Evolutionary conservation across 2,113 vertebrate species (phyloP), one percentile per base, ranked within the genome.

Genomic region (Erythrolamprus reginae): DNA sequence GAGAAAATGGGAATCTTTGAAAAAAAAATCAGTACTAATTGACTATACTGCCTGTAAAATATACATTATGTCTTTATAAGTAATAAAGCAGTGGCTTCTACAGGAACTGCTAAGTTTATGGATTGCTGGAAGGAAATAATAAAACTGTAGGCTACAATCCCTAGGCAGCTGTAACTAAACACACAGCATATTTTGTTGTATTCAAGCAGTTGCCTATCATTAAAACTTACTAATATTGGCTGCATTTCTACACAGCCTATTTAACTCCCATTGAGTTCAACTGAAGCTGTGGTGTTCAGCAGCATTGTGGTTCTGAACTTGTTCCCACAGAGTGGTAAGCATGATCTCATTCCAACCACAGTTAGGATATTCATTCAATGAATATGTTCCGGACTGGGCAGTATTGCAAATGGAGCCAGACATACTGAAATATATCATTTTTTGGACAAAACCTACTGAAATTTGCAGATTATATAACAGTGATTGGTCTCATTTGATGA

Each of bases 21-120:
- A 13, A 52, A 0, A 21, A 0, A 45, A 93, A 93, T 10, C 12
- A 26, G 52, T 0, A 84, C 42, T 93, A 42, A 88, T 19, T 92
- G 93, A 92, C 42, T 3, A 0, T 21, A 85, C 85, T 0, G 0
- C 3, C 91, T 92, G 23, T 10, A 21, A 1, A 55, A 26, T 0
- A 8, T 90, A 1, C 0, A 0, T 10, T 91, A 33, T n/a, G 8
- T 9, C 86, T 82, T 87, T 38, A 87, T 88, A 2, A 45, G 0
- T 26, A 89, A 47, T n/a, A 51, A 3, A 92, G 85, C 93, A 86
- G 83, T 0, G 88, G 95, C 96, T 96, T 92, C 96, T 93, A 94
- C 92, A 93, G 96, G 93, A 94, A 95, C 89, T 90, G 88, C 93
- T 95, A 92, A 58, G 96, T 97, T 96, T 95, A 95, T 94, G 48